Evolutionary conservation across 2,113 vertebrate species (phyloP), one percentile per base, ranked within the genome.

Genomic region (Semnopithecus entellus): DNA sequence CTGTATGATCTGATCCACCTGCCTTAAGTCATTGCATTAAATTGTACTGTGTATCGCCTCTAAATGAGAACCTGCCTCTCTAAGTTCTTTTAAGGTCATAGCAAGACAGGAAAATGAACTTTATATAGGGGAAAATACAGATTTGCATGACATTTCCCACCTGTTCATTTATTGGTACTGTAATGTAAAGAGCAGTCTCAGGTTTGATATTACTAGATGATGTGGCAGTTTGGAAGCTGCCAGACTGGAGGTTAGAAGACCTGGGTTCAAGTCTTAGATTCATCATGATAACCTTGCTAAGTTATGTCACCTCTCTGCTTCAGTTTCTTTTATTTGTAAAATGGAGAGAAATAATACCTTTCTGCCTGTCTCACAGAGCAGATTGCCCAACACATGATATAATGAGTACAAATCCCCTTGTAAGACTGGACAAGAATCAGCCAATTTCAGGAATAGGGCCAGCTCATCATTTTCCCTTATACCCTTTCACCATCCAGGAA

Each of bases 41-140:
- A 27, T 92, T 72, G 27, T 40, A 35, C 32, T 90, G 5, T 78
- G 6, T 23, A 8, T 90, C 90, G 38, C 91, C 87, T 94, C 68
- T 92, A 82, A 92, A 94, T 85, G 18, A 40, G 50, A 91, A 23
- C 5, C 70, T 89, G 23, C 18, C 59, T 95, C 40, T 66, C 10
- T 91, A 50, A 89, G 17, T 89, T 82, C 79, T 93, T 66, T 93
- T 72, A 86, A 72, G 12, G 18, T 92, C 45, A 61, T 73, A 92
- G 82, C 8, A 90, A 79, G 59, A 64, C 30, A 83, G 52, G 40
- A 79, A 90, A 78, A 80, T 81, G 27, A 92, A 90, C 84, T 97
- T 88, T 66, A 82, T 87, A n/a, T 80, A 25, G 25, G n/a, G 6
- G 13, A 11, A 66, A 79, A 45, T 83, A 88, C 52, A 83, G 20